These are phyloP conservation scores for Sebastes schlegelii DNA, from an alignment of 2,113 vertebrate species.

Conservation along the genomic window DNA sequence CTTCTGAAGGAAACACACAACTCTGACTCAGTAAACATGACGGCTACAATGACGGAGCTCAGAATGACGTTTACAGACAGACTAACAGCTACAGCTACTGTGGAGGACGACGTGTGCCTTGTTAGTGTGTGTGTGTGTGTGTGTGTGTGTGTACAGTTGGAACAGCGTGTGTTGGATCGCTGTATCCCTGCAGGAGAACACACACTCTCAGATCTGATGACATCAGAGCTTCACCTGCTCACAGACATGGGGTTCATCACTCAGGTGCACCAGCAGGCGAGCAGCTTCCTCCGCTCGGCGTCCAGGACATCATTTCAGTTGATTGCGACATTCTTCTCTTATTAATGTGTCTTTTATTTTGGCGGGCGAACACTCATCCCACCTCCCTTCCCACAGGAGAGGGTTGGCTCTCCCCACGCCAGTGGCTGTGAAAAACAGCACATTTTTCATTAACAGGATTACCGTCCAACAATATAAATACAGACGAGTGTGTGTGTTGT, in stretches of 20 bases:
- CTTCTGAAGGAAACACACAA: not conserved
- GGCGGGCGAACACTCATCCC: conserved; percentile 56
- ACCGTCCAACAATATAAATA: conserved; percentile 77
- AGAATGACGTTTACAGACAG: not conserved
- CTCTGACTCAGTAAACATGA: not conserved
- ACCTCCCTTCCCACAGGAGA: conserved; percentile 58
- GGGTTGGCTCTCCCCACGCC: conserved; percentile 56
- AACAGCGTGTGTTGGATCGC: too few relatives aligned
- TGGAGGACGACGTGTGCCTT: conserved; percentile 13
- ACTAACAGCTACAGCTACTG: not conserved
- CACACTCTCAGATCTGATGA: conserved; percentile 17
- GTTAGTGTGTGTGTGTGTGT: not conserved
- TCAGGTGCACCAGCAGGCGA: conserved; percentile 22
- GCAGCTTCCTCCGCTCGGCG: not conserved
- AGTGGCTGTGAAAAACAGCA: conserved; percentile 76
- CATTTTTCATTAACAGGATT: conserved; percentile 82
- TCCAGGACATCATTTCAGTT: conserved; percentile 53
- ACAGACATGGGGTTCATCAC: conserved; percentile 28
- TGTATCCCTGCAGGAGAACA: conserved; percentile 31
- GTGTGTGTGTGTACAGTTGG: too few relatives aligned
- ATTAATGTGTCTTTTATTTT: conserved; percentile 69
- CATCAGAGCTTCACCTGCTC: conserved; percentile 48
- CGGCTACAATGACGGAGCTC: not conserved
- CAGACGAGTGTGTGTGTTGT: conserved; percentile 60
- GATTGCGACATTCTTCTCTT: conserved; percentile 64